Evolutionary conservation across 2,888 invertebrate species (phyloP), one percentile per base, ranked within the genome.

Genomic region (Isotomurus palustris): DNA sequence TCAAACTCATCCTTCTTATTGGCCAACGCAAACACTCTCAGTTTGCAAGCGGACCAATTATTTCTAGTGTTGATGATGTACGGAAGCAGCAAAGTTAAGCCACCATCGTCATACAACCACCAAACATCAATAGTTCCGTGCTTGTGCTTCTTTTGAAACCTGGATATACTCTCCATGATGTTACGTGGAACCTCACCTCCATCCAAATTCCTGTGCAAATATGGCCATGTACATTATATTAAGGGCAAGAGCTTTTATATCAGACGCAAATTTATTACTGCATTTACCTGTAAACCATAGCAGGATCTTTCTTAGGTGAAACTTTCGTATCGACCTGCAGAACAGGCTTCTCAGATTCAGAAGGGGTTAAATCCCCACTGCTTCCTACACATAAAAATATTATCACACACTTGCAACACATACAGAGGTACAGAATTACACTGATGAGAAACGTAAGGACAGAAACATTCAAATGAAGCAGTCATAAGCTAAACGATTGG

Each of bases 41-140:
- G 78, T 74, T 86, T 85, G 74, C 88, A 89, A 71, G 82, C 80
- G 50, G 84, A 79, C 88, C 89, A 91, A 71, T 84, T 81, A 2
- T 84, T 81, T 64, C 90, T 82, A 70, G 86, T 86, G 50, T 87
- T 87, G 67, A 91, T 83, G 67, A 91, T 91, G 76, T 91, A 90
- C 0, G 91, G 91, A 68, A 91, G 76, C 61, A 91, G 78, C 75
- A 91, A 86, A 2, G 91, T 90, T 29, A 53, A 22, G 12, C 53
- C 53, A 38, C 65, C 65, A 45, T 66, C 94, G 75, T 95, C 95
- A 75, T 93, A 95, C 71, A 95, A 77, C 95, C 95, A 96, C 90
- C 93, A 94, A 44, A 94, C 92, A 77, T 94, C 94, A 41, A 94
- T 85, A 0, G 84, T 85, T 12, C 92, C 91, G 61, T 84, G 82